These are phyloP conservation scores for Parapristionchus giblindavisi DNA, from an alignment of 2,888 invertebrate genomes.

Conservation along the genomic window DNA sequence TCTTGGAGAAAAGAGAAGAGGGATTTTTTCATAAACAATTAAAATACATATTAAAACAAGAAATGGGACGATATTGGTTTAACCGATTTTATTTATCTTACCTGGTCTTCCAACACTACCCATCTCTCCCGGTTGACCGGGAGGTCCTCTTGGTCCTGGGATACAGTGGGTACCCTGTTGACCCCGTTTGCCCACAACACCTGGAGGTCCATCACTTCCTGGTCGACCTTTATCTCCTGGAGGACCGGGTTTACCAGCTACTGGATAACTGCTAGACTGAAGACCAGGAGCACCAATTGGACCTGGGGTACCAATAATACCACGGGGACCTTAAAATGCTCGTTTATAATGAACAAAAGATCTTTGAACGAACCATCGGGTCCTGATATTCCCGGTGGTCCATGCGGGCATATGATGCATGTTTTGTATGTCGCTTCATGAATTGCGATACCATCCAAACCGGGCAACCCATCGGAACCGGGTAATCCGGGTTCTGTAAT, in stretches of 20 bases:
- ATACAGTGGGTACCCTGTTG: background rate
- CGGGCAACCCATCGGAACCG: background rate
- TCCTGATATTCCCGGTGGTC: background rate
- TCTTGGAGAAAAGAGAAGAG: background rate
- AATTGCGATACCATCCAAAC: background rate
- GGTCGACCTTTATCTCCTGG: background rate
- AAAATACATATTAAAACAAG: too few species aligned
- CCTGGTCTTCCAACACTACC: background rate
- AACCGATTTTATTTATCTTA: too few species aligned
- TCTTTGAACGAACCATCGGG: background rate
- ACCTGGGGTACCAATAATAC: background rate
- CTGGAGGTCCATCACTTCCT: background rate
- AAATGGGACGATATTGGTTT: too few species aligned
- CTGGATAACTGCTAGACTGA: background rate
- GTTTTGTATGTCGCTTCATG: background rate
- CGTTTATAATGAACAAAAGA: background rate
- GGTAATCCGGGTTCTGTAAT: background rate
- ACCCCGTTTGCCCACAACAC: background rate
- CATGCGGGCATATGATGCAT: conserved; percentile 3
- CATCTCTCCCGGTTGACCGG: background rate
- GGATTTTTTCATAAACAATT: too few species aligned
- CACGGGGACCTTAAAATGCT: background rate
- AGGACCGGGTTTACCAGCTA: background rate
- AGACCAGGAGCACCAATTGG: background rate
- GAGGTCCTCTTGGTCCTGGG: background rate